A percentile compares a stretch with the other conserved stretches of the same genome.
phyloP scores from a whole-genome alignment of 2,797 vertebrate species.

The Heterohyrax brucei region DNA sequence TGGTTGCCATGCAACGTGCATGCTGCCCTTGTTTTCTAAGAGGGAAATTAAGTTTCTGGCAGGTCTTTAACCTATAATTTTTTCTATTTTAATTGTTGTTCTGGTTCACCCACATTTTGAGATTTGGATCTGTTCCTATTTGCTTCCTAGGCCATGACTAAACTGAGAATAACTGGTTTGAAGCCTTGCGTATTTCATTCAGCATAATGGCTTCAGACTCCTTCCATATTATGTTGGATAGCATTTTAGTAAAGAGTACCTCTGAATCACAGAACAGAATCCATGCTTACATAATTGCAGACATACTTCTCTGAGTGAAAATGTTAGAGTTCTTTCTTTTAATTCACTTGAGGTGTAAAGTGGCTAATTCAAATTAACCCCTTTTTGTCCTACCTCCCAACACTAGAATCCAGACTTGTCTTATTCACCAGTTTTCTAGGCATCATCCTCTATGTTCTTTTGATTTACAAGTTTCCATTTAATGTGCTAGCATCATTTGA shows the following conservation, averaged over 20 bases:
- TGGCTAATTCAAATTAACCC: not conserved
- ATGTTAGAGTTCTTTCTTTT: not conserved
- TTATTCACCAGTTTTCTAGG: not conserved
- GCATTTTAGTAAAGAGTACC: not conserved
- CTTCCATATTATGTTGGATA: not conserved
- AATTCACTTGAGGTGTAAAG: constrained; percentile 35
- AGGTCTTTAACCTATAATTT: no score
- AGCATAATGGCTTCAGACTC: no score
- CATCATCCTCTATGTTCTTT: not conserved
- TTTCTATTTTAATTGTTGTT: no score
- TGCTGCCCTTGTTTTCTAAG: no score
- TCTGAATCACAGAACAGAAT: not conserved
- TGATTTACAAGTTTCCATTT: not conserved
- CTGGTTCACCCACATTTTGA: no score
- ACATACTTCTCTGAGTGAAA: not conserved
- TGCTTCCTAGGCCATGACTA: no score
- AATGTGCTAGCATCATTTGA: not conserved
- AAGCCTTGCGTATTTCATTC: no score
- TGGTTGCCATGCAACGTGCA: no score
- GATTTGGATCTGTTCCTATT: no score
- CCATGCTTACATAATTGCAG: not conserved
- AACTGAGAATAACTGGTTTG: no score
- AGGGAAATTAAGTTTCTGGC: no score
- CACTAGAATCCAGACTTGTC: not conserved
- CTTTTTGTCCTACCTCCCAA: not conserved